These are phyloP conservation scores for Trichopoda pennipes DNA, from an alignment of 2,888 invertebrate species.

Conservation along the genomic window DNA sequence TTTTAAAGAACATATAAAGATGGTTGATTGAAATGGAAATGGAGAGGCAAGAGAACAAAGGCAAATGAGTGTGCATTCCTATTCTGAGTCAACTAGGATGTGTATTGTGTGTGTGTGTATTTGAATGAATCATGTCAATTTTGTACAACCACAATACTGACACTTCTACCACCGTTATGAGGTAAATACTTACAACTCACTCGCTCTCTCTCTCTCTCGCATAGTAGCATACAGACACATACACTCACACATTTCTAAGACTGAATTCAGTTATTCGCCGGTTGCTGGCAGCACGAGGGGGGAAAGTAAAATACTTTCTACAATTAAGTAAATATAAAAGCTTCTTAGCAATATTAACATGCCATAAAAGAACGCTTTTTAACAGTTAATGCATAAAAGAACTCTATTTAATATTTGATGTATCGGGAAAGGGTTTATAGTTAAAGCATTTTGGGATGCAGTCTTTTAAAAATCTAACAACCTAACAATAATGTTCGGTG, in stretches of 20 bases:
- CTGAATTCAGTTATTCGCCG: background rate
- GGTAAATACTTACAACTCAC: slow-evolving; percentile 44
- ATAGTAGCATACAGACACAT: background rate
- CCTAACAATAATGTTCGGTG: too few relatives aligned
- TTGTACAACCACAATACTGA: slow-evolving; percentile 56
- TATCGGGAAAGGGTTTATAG: too few relatives aligned
- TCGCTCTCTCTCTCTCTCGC: background rate
- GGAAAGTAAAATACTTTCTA: background rate
- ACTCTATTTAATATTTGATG: too few relatives aligned
- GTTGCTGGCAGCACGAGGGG: background rate
- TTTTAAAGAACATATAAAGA: slow-evolving; percentile 30
- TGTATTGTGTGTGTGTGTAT: background rate
- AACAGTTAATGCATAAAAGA: too few relatives aligned
- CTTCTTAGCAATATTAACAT: too few relatives aligned
- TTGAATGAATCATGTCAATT: slow-evolving; percentile 54
- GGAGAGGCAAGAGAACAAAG: background rate
- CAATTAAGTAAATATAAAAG: too few relatives aligned
- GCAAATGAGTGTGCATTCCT: slow-evolving; percentile 1
- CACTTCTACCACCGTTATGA: slow-evolving; percentile 59
- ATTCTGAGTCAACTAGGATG: slow-evolving; percentile 10
- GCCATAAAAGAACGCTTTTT: too few relatives aligned
- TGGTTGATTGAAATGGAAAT: background rate
- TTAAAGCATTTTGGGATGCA: too few relatives aligned
- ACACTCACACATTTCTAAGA: background rate
- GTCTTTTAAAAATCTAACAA: too few relatives aligned